Conservation (phyloP, 2,113 vertebrate species). For the Antechinus stuartii region DNA sequence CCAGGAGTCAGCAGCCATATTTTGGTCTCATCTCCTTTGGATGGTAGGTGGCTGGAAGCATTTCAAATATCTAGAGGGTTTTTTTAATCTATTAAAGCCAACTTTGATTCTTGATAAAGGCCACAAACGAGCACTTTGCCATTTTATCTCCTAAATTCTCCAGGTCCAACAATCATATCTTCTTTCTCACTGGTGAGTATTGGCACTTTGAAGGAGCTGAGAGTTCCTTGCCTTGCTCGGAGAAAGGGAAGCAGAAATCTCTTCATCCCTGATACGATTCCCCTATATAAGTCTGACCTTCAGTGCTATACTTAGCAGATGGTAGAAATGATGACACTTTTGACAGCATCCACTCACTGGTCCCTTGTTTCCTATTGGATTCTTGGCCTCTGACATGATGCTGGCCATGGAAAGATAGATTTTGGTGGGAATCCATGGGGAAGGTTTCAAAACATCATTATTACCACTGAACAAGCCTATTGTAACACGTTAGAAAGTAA, state of each 20-base stretch:
- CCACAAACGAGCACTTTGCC: neutral
- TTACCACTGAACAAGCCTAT: neutral
- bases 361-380: slow-evolving; percentile 10
- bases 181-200: neutral
- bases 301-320: neutral
- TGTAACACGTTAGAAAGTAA: neutral
- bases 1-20: neutral
- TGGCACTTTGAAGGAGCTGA: neutral
- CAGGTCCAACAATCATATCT: neutral
- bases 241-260: neutral
- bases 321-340: slow-evolving; percentile 16
- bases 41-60: neutral
- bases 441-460: slow-evolving; percentile 7
- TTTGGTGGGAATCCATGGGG: neutral
- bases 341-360: neutral
- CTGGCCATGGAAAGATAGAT: neutral
- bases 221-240: neutral
- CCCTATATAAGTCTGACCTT: neutral
- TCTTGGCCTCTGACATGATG: neutral
- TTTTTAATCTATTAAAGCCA: neutral
- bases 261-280: neutral
- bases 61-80: neutral
- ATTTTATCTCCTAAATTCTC: neutral
- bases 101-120: neutral
- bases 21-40: neutral